Conservation (phyloP, 1,140 invertebrate species). For the Drosophila lacteicornis region DNA sequence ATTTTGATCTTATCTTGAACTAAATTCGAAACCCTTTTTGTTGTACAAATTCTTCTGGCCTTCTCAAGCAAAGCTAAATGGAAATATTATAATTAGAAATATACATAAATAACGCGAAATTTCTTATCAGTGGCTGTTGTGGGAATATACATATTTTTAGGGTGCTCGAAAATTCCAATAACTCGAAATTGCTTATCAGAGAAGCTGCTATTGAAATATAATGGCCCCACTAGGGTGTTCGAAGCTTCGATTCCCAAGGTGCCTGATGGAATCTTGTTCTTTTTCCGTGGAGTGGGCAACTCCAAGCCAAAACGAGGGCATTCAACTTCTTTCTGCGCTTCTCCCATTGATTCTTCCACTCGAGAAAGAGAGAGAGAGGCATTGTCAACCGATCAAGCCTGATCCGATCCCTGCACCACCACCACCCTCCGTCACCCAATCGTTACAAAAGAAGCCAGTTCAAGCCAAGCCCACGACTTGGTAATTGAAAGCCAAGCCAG, state of each 20-base stretch:
- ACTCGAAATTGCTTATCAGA: background rate
- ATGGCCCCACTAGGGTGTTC: background rate
- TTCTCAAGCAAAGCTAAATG: too few relatives aligned
- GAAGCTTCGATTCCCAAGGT: background rate
- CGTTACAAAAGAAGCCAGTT: slow-evolving; percentile 4
- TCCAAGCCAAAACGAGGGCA: slow-evolving; percentile 61
- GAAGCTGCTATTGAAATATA: background rate
- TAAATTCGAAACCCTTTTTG: too few relatives aligned
- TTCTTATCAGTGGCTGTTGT: too few relatives aligned
- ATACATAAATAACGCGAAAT: too few relatives aligned
- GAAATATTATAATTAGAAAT: too few relatives aligned
- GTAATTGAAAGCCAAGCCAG: slow-evolving; percentile 42
- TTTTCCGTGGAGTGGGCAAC: slow-evolving; percentile 36
- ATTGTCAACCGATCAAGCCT: slow-evolving; percentile 39
- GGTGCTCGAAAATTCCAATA: background rate
- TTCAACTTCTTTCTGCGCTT: slow-evolving; percentile 63
- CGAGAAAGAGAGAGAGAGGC: slow-evolving; percentile 24
- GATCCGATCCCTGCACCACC: slow-evolving; percentile 2
- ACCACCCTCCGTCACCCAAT: slow-evolving; percentile 26
- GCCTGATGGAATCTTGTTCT: slow-evolving; percentile 27
- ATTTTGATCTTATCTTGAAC: too few relatives aligned
- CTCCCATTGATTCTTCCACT: slow-evolving; percentile 23
- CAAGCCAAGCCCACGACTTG: slow-evolving; percentile 33
- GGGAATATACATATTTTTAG: too few relatives aligned
- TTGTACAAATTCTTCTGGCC: too few relatives aligned